phyloP scores from a whole-genome alignment of 2,888 invertebrate genomes.

The Apomyelois bistriatella region DNA sequence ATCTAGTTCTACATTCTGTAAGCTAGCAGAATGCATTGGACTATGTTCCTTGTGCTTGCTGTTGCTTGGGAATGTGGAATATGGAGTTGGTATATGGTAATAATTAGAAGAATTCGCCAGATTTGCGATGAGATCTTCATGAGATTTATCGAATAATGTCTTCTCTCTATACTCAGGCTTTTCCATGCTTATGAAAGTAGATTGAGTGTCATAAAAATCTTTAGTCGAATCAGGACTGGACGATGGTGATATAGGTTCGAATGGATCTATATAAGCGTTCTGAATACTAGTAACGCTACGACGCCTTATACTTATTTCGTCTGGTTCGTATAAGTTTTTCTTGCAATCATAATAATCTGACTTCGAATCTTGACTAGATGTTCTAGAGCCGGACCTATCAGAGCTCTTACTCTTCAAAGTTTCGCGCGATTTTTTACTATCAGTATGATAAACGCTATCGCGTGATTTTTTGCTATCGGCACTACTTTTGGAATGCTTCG shows the following conservation, averaged over 20 bases:
- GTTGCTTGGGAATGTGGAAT: constrained; percentile 82
- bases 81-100: constrained; percentile 81
- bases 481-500: constrained; percentile 82
- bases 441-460: constrained; percentile 83
- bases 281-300: constrained; percentile 60
- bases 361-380: constrained; percentile 86
- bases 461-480: constrained; percentile 83
- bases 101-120: constrained; percentile 63
- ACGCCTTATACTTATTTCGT: constrained; percentile 50
- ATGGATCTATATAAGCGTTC: constrained; percentile 64
- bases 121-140: constrained; percentile 81
- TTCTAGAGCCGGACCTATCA: constrained; percentile 80
- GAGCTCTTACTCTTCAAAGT: constrained; percentile 82
- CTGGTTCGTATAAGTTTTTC: constrained; percentile 67
- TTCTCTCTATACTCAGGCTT: constrained; percentile 75
- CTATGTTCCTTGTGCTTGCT: constrained; percentile 77
- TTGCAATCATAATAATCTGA: constrained; percentile 86
- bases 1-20: constrained; percentile 86
- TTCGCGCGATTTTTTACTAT: constrained; percentile 83
- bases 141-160: constrained; percentile 76
- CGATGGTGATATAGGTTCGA: constrained; percentile 77
- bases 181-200: constrained; percentile 67
- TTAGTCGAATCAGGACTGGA: constrained; percentile 85
- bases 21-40: constrained; percentile 83
- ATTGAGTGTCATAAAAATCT: constrained; percentile 80